phyloP scores from a whole-genome alignment of 2,113 vertebrate genomes.

The Grallaria varia region DNA sequence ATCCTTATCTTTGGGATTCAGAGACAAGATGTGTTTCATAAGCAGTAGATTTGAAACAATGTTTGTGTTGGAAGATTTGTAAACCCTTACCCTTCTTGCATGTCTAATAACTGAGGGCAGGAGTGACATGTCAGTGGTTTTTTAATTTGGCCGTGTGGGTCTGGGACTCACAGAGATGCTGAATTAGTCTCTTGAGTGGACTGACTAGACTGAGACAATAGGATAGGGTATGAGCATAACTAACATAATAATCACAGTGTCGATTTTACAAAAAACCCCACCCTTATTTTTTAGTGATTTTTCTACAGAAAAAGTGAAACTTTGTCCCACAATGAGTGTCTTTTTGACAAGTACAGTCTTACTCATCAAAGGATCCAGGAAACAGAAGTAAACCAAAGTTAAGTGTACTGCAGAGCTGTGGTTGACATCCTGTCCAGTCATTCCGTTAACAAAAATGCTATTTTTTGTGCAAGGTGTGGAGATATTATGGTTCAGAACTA shows the following conservation, averaged over 20 bases:
- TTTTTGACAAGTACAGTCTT: not conserved
- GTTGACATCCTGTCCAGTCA: not conserved
- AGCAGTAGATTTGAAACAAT: not conserved
- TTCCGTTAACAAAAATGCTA: not conserved
- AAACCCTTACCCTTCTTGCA: not conserved
- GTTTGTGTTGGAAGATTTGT: not conserved
- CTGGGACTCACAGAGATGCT: not conserved
- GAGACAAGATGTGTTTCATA: not conserved
- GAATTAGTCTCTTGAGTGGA: not conserved
- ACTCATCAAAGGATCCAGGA: not conserved
- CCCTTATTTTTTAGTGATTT: not conserved
- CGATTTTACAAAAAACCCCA: not conserved
- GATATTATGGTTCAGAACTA: not conserved
- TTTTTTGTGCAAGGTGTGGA: not conserved
- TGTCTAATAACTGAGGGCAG: not conserved
- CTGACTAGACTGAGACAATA: not conserved
- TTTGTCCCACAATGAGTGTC: not conserved
- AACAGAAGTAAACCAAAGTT: not conserved
- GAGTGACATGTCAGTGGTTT: not conserved
- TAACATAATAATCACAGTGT: not conserved
- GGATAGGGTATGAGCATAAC: not conserved
- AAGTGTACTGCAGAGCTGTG: not conserved
- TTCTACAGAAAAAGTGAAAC: not conserved
- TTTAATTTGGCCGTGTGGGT: not conserved
- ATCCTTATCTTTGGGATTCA: not conserved